A percentile compares a stretch with the other conserved stretches of the same genome.
Conservation (phyloP, 2,888 invertebrate species). For the Zonitis immaculata region DNA sequence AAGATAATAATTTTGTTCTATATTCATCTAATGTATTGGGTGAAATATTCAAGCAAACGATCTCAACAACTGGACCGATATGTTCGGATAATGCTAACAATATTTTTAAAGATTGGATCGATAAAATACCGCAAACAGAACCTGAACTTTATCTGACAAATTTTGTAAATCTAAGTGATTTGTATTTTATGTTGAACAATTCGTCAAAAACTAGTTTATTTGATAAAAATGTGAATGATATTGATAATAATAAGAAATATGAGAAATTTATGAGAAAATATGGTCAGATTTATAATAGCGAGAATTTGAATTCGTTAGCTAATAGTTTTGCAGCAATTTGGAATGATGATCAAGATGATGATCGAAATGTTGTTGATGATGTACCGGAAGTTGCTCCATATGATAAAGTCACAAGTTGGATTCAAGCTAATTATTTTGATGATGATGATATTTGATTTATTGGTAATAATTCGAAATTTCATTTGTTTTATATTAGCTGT, state of each 20-base stretch:
- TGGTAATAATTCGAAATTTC: constrained; percentile 1
- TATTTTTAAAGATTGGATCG: constrained; percentile 23
- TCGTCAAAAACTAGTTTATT: constrained; percentile 5
- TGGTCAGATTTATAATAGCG: constrained; percentile 17
- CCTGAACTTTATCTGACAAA: constrained; percentile 21
- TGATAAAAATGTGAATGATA: constrained; percentile 10
- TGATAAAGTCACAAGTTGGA: constrained; percentile 34
- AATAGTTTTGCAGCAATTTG: constrained; percentile 30
- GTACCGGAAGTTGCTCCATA: constrained; percentile 26
- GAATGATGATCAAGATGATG: constrained; percentile 27
- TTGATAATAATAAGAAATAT: constrained; percentile 6
- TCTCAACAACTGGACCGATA: constrained; percentile 7
- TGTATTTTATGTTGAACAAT: constrained; percentile 19
- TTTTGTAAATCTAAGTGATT: constrained; percentile 21
- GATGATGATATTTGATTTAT: no score
- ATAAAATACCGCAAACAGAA: constrained; percentile 16
- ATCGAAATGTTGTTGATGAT: constrained; percentile 5
- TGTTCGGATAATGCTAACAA: constrained; percentile 3
- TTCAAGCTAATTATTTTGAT: constrained; percentile 24
- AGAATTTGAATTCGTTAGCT: constrained; percentile 27
- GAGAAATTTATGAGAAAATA: constrained; percentile 21
- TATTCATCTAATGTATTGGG: constrained; percentile 28
- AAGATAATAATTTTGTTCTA: constrained; percentile 21
- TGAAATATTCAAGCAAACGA: constrained; percentile 29
- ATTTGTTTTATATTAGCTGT: no score